phyloP scores from a whole-genome alignment of 2,888 invertebrate species.

The Atethmia centrago region DNA sequence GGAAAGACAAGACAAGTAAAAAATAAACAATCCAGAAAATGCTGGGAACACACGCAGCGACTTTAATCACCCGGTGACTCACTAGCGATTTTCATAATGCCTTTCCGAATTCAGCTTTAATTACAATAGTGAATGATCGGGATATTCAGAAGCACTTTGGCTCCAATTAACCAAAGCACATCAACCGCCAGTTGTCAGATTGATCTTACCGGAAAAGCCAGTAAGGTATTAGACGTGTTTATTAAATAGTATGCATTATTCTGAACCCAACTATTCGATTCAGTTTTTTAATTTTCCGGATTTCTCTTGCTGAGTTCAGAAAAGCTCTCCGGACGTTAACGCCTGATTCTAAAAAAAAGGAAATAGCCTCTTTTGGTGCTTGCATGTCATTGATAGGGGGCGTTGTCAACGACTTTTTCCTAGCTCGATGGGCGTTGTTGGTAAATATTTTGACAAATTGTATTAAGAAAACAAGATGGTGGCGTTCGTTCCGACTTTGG shows the following conservation, averaged over 20 bases:
- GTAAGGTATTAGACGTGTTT: background rate
- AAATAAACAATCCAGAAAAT: background rate
- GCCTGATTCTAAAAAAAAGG: background rate
- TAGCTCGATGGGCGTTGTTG: background rate
- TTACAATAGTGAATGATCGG: background rate
- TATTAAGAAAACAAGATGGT: background rate
- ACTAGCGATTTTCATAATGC: background rate
- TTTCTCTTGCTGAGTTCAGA: background rate
- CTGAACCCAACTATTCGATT: background rate
- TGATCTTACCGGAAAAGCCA: no score
- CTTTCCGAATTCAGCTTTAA: background rate
- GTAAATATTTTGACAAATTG: background rate
- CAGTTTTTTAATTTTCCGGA: background rate
- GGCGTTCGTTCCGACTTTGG: background rate
- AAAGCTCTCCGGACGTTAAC: background rate
- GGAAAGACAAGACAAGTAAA: background rate
- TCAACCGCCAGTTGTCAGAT: background rate
- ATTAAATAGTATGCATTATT: background rate
- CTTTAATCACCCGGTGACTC: background rate
- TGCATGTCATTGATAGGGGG: no score
- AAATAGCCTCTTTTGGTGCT: background rate
- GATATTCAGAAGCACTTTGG: background rate
- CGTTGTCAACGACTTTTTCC: no score
- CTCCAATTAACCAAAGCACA: background rate
- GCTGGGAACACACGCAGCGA: background rate